Percentiles rank a stretch among this genome's conserved stretches.
Evolutionary conservation across 2,113 vertebrate genomes (phyloP).

Genomic region (Hyla sarda): DNA sequence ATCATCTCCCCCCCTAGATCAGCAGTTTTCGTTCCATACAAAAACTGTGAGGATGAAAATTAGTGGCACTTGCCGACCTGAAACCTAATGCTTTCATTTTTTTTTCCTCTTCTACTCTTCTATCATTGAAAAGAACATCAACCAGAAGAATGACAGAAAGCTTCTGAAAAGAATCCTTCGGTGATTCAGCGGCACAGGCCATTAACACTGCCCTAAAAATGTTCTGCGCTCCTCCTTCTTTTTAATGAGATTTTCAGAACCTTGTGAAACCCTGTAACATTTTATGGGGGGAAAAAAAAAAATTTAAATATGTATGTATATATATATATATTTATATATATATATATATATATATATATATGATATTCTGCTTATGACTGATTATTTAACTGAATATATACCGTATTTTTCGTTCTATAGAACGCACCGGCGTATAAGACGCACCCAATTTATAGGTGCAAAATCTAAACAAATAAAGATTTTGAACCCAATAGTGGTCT

Average conservation of each 20-base stretch:
- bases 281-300: too few species aligned
- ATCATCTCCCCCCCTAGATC: background rate
- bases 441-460: too few species aligned
- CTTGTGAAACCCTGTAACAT: background rate
- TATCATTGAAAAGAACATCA: background rate
- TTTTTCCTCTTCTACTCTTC: background rate
- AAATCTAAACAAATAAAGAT: too few species aligned
- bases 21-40: background rate
- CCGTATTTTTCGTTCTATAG: too few species aligned
- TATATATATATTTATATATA: too few species aligned
- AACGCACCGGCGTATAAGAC: too few species aligned
- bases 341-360: too few species aligned
- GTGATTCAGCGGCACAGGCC: background rate
- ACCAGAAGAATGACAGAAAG: background rate
- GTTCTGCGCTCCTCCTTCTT: background rate
- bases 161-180: background rate
- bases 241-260: background rate
- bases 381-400: too few species aligned
- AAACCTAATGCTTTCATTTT: background rate
- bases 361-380: too few species aligned
- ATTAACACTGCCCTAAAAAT: background rate
- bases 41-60: conserved; percentile 10
- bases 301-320: too few species aligned
- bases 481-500: too few species aligned
- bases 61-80: background rate